Evolutionary conservation across 2,888 invertebrate species (phyloP).

Genomic region (Dolichopus griseipennis): DNA sequence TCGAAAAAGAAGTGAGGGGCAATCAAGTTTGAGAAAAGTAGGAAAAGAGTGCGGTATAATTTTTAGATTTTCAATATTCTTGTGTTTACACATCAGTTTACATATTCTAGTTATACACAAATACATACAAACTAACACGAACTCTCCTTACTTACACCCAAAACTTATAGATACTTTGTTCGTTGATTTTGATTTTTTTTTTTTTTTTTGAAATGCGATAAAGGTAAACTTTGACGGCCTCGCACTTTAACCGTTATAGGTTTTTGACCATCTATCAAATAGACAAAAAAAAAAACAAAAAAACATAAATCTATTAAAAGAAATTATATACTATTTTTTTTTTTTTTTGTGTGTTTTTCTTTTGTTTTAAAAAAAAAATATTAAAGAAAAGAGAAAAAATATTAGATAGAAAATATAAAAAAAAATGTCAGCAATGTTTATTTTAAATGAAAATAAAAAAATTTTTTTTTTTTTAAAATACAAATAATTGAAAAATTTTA

Average conservation of each 20-base stretch:
- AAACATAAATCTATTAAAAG: not conserved
- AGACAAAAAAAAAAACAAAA: no score
- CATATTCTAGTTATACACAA: no score
- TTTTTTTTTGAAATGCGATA: not conserved
- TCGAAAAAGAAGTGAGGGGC: not conserved
- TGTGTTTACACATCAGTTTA: no score
- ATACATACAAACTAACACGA: no score
- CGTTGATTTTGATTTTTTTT: no score
- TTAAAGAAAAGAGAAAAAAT: no score
- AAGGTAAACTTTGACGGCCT: not conserved
- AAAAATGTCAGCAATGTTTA: conserved; percentile 1
- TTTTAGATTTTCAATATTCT: no score
- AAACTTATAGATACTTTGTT: no score
- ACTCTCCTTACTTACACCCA: no score
- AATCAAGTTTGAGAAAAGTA: not conserved
- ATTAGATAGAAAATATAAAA: not conserved
- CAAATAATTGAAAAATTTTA: not conserved
- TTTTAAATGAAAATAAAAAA: not conserved
- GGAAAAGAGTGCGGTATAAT: not conserved
- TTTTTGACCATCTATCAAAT: not conserved
- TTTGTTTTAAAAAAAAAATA: not conserved
- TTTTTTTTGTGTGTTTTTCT: no score
- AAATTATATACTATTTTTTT: not conserved
- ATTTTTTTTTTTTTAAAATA: no score
- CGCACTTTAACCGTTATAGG: conserved; percentile 3